Conservation (phyloP, 2,113 vertebrate genomes). For the Rhizomys pruinosus region DNA sequence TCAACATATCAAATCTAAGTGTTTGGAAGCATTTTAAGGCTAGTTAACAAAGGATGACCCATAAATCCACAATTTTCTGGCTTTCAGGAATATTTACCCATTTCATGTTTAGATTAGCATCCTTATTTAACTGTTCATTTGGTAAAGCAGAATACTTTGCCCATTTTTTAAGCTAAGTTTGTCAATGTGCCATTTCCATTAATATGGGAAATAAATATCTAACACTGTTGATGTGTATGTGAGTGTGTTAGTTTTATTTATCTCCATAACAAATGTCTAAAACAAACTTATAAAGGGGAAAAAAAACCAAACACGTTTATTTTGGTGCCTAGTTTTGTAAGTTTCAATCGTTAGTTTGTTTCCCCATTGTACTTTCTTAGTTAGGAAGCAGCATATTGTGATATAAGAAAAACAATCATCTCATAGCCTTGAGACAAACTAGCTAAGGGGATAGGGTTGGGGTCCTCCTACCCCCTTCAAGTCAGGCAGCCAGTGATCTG, state of each 20-base stretch:
- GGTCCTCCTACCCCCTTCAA: no score
- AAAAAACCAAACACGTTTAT: background rate
- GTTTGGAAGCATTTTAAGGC: background rate
- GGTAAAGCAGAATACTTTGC: background rate
- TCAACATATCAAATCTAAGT: background rate
- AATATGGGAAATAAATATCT: conserved; percentile 4
- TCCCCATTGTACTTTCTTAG: background rate
- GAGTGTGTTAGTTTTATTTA: background rate
- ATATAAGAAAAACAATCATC: background rate
- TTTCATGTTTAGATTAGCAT: conserved; percentile 37
- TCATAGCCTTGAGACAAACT: background rate
- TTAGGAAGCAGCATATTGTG: no score
- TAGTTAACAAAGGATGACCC: background rate
- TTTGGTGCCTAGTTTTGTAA: background rate
- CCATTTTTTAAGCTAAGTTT: background rate
- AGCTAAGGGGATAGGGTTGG: background rate
- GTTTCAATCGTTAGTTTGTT: background rate
- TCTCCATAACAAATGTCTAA: background rate
- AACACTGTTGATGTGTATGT: background rate
- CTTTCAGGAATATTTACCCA: background rate
- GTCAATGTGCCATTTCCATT: background rate
- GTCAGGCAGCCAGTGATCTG: background rate
- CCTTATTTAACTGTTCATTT: background rate
- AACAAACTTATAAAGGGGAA: background rate
- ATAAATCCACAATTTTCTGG: background rate